phyloP scores from a whole-genome alignment of 2,888 invertebrate species.

The Cotesia congregata region DNA sequence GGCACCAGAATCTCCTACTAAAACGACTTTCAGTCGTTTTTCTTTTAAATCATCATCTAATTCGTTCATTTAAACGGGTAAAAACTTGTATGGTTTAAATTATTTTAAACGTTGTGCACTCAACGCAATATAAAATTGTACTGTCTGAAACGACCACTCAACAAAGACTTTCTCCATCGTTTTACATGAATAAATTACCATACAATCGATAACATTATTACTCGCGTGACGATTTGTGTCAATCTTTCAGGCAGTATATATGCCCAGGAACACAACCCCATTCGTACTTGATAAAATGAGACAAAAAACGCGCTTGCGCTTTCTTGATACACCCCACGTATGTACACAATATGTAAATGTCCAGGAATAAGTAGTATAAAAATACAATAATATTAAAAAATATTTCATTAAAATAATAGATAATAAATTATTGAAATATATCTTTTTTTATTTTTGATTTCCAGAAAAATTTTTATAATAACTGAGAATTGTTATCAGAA shows the following conservation, averaged over 20 bases:
- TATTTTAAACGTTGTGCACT: not conserved
- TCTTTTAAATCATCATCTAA: constrained; percentile 76
- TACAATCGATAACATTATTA: constrained; percentile 61
- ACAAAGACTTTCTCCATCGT: constrained; percentile 44
- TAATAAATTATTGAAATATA: not conserved
- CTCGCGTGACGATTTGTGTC: constrained; percentile 52
- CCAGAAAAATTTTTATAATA: not conserved
- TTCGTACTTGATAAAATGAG: constrained; percentile 37
- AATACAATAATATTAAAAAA: not conserved
- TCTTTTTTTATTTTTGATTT: not conserved
- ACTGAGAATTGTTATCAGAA: not conserved
- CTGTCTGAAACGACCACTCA: constrained; percentile 12
- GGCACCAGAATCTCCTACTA: constrained; percentile 84
- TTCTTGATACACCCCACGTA: not conserved
- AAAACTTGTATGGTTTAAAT: not conserved
- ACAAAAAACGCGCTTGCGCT: constrained; percentile 43
- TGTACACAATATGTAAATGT: not conserved
- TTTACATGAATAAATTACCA: constrained; percentile 65
- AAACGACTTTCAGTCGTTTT: constrained; percentile 81
- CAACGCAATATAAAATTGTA: constrained; percentile 8
- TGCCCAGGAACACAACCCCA: constrained; percentile 10
- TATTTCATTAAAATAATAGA: not conserved
- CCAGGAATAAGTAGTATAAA: not conserved
- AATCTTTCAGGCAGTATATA: constrained; percentile 43
- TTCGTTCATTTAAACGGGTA: constrained; percentile 74